A percentile compares a stretch with the other conserved stretches of the same genome.
phyloP scores from a whole-genome alignment of 2,113 vertebrate genomes.

The Tragulus kanchil region DNA sequence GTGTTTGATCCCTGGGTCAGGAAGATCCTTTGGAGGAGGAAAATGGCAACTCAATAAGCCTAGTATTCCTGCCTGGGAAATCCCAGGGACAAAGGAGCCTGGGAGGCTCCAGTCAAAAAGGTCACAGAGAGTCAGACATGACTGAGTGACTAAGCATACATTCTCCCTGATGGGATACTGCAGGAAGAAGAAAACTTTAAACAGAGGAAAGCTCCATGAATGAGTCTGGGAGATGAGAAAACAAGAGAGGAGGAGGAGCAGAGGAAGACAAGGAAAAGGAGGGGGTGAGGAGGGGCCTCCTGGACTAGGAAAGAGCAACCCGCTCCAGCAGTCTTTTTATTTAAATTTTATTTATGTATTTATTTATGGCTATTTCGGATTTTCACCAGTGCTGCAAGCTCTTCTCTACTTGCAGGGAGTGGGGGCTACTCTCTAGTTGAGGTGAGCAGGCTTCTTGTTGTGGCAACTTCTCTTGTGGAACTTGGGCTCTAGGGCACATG shows the following conservation, averaged over 20 bases:
- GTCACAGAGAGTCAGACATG: background rate
- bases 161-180: background rate
- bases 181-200: background rate
- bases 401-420: too few species aligned
- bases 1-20: rapidly evolving
- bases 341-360: too few species aligned
- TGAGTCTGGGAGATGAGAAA: background rate
- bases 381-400: too few species aligned
- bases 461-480: too few species aligned
- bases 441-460: too few species aligned
- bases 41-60: background rate
- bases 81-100: background rate
- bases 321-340: too few species aligned
- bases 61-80: background rate
- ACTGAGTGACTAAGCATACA: background rate
- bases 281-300: background rate
- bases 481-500: too few species aligned
- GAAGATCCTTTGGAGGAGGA: background rate
- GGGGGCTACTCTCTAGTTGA: too few species aligned
- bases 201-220: background rate
- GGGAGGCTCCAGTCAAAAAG: background rate
- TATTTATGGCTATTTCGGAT: too few species aligned
- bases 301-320: background rate
- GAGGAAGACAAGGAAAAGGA: background rate
- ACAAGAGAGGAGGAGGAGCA: background rate